phyloP scores from a whole-genome alignment of 2,888 invertebrate genomes.

The Limnephilus rhombicus region DNA sequence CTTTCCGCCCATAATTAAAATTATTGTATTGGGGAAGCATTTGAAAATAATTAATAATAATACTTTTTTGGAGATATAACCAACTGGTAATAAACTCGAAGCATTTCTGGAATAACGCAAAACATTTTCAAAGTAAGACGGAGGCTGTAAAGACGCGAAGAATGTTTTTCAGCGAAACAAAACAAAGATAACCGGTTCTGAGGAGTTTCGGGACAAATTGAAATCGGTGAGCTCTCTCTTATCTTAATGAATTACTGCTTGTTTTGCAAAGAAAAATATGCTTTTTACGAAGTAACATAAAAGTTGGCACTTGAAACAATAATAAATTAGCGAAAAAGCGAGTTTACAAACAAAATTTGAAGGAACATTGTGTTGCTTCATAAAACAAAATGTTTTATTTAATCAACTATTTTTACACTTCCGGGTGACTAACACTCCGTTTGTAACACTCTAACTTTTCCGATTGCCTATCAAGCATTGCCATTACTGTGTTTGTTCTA shows the following conservation, averaged over 20 bases:
- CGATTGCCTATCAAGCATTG: no score
- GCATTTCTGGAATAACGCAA: not conserved
- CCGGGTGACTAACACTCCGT: no score
- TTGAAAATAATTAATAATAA: constrained; percentile 9
- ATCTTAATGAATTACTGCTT: not conserved
- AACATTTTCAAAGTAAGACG: constrained; percentile 12
- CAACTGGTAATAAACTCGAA: constrained; percentile 24
- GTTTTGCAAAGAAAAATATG: not conserved
- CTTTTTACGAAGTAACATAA: no score
- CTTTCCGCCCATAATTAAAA: not conserved
- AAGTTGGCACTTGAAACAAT: not conserved
- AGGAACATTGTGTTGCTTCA: not conserved
- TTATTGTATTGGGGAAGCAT: no score
- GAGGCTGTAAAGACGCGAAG: not conserved
- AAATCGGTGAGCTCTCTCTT: not conserved
- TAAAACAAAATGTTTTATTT: no score
- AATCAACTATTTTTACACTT: no score
- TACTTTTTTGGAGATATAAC: not conserved
- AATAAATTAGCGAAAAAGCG: not conserved
- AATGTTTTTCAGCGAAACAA: not conserved
- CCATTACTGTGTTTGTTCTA: no score
- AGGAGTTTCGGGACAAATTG: not conserved
- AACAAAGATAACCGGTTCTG: not conserved
- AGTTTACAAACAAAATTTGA: not conserved
- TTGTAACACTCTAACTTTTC: no score